Evolutionary conservation across 2,888 invertebrate genomes (phyloP).

Genomic region (Biston betularia): DNA sequence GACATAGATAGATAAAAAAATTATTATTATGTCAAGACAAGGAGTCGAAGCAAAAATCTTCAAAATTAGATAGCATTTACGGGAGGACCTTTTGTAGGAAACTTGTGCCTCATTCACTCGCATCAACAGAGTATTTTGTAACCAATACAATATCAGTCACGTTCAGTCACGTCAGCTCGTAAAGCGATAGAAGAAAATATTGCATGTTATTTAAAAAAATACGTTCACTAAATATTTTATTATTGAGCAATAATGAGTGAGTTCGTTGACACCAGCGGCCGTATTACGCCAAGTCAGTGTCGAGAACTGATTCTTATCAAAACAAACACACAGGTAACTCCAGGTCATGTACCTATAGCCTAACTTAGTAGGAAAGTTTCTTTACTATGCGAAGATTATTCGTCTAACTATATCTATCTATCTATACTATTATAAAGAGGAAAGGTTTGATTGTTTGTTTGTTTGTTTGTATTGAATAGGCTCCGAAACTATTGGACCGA

Average conservation of each 20-base stretch:
- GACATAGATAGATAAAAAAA: no score
- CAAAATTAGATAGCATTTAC: no score
- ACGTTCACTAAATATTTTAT: background rate
- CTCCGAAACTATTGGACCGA: no score
- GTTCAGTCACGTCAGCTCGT: background rate
- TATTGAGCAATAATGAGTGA: conserved; percentile 9
- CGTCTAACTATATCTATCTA: no score
- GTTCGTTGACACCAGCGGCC: conserved; percentile 11
- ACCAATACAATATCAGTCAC: background rate
- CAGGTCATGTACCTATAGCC: conserved; percentile 26
- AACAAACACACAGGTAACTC: conserved; percentile 20
- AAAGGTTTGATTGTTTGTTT: no score
- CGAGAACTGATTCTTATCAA: conserved; percentile 19
- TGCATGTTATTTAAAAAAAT: background rate
- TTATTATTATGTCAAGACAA: no score
- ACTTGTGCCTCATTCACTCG: no score
- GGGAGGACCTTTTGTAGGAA: no score
- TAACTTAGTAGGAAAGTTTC: conserved; percentile 4
- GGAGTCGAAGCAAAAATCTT: no score
- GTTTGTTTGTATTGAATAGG: no score
- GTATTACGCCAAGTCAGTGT: conserved; percentile 12
- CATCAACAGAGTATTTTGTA: background rate
- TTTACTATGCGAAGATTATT: no score
- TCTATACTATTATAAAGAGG: no score
- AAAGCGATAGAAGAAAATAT: background rate